Conservation (phyloP, 1,140 invertebrate species). For the Neotoxoptera formosana region DNA sequence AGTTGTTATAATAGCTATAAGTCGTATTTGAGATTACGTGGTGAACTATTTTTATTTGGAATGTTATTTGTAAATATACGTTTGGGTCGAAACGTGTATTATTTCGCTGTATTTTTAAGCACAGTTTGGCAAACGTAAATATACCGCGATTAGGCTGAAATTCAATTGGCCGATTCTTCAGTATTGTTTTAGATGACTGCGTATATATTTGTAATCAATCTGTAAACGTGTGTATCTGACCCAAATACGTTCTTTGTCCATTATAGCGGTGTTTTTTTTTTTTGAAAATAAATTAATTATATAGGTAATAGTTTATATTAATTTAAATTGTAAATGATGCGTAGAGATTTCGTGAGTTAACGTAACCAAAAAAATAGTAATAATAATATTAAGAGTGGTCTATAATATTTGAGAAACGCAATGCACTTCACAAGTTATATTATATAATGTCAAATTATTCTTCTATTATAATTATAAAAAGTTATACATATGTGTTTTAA, state of each 20-base stretch:
- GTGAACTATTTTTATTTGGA: neutral
- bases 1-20: neutral
- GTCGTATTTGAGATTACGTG: neutral
- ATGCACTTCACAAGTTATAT: too few species aligned
- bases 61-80: neutral
- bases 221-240: neutral
- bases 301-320: neutral
- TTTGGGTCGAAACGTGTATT: neutral
- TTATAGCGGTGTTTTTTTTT: neutral
- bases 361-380: neutral
- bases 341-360: neutral
- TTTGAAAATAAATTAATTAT: neutral
- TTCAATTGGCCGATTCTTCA: constrained; percentile 17
- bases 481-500: neutral
- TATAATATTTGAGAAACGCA: too few species aligned
- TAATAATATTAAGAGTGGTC: neutral
- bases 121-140: constrained; percentile 31
- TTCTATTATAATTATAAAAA: too few species aligned
- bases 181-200: neutral
- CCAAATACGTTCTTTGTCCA: neutral
- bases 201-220: constrained; percentile 23
- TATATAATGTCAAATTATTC: too few species aligned
- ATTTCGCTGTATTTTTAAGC: constrained; percentile 26
- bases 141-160: constrained; percentile 20
- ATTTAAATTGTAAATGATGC: neutral